Conservation (phyloP, 2,113 vertebrate genomes). For the Brachionichthys hirsutus region DNA sequence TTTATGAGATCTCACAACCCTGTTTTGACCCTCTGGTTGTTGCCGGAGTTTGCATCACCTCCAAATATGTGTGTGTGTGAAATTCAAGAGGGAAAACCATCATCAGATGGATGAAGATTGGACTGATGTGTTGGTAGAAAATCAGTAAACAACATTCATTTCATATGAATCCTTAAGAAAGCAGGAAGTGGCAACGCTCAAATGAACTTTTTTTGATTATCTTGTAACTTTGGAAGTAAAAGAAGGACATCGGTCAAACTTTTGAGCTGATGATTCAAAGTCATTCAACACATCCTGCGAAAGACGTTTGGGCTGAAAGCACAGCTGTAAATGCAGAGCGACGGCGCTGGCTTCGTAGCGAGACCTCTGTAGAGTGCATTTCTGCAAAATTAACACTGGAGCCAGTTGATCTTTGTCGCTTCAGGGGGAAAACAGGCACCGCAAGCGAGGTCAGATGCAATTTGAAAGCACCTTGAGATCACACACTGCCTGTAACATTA, state of each 20-base stretch:
- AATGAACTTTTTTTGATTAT: slow-evolving; percentile 34
- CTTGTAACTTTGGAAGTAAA: slow-evolving; percentile 47
- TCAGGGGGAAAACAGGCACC: slow-evolving; percentile 69
- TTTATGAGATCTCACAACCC: slow-evolving; percentile 68
- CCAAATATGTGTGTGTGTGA: slow-evolving; percentile 65
- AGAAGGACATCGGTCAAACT: slow-evolving; percentile 49
- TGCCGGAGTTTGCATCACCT: slow-evolving; percentile 77
- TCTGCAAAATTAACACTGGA: slow-evolving; percentile 60
- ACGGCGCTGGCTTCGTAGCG: slow-evolving; percentile 23
- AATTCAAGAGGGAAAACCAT: slow-evolving; percentile 61
- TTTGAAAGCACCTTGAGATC: slow-evolving; percentile 69
- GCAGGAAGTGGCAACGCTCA: slow-evolving; percentile 61
- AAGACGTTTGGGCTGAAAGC: slow-evolving; percentile 22
- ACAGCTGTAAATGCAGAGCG: slow-evolving; percentile 14
- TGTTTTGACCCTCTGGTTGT: slow-evolving; percentile 65
- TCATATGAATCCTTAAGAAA: slow-evolving; percentile 67
- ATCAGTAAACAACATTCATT: slow-evolving; percentile 76
- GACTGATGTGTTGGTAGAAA: slow-evolving; percentile 71
- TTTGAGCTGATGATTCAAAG: slow-evolving; percentile 45
- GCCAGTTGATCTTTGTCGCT: slow-evolving; percentile 75
- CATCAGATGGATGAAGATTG: slow-evolving; percentile 67
- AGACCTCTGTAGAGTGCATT: slow-evolving; percentile 50
- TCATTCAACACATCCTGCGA: slow-evolving; percentile 39
- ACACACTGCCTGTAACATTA: slow-evolving; percentile 74
- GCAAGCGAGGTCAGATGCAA: slow-evolving; percentile 54